Conservation (phyloP, 2,797 vertebrate genomes). For the Fistularia tabacaria region DNA sequence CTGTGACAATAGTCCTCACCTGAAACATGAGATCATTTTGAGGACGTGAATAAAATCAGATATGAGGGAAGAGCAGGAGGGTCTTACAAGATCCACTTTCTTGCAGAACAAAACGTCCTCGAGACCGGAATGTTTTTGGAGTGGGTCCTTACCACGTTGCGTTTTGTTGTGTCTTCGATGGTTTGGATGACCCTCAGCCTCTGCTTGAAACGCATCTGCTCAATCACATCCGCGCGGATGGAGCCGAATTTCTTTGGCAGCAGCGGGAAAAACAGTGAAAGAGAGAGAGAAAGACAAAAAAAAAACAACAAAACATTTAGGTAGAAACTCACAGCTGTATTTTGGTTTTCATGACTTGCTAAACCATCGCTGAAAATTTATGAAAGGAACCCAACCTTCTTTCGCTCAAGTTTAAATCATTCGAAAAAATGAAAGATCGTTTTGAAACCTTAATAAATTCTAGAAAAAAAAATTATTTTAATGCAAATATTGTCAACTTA, state of each 20-base stretch:
- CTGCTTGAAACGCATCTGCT: slow-evolving; percentile 99
- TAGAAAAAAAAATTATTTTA: too few relatives aligned
- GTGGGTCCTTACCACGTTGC: slow-evolving; percentile 84
- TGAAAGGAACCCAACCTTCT: too few relatives aligned
- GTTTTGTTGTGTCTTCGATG: slow-evolving; percentile 95
- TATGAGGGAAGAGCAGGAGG: not conserved
- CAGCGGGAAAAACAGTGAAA: too few relatives aligned
- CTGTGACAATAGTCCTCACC: slow-evolving; percentile 95
- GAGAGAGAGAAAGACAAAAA: too few relatives aligned
- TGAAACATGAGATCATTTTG: slow-evolving; percentile 47
- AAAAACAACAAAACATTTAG: too few relatives aligned
- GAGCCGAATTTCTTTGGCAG: slow-evolving; percentile 92
- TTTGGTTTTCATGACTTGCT: too few relatives aligned
- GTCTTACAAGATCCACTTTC: not conserved
- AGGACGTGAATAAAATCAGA: not conserved
- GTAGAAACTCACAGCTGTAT: too few relatives aligned
- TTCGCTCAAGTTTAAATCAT: too few relatives aligned
- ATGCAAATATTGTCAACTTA: too few relatives aligned
- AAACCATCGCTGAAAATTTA: too few relatives aligned
- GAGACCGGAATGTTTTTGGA: not conserved
- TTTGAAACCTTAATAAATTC: too few relatives aligned
- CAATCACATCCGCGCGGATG: slow-evolving; percentile 92
- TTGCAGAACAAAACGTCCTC: not conserved
- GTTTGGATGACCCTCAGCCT: slow-evolving; percentile 96
- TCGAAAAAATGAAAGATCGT: too few relatives aligned